A percentile compares a stretch with the other conserved stretches of the same genome.
Conservation (phyloP, 2,888 invertebrate species). For the Eupsilia transversa region DNA sequence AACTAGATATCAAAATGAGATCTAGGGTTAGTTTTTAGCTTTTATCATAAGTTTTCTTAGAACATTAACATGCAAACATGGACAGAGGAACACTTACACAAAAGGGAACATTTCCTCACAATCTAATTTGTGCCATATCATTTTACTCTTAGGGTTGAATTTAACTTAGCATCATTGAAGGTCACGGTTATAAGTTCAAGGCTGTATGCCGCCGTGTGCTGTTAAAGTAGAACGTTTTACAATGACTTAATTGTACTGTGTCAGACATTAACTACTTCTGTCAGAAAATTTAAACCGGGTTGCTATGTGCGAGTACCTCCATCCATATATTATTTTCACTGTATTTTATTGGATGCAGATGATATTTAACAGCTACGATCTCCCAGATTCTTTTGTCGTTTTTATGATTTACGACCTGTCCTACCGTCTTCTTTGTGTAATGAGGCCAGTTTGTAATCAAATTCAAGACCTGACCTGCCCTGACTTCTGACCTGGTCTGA, state of each 20-base stretch:
- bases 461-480: no score
- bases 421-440: background rate
- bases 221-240: conserved; percentile 34
- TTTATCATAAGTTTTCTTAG: conserved; percentile 34
- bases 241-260: conserved; percentile 41
- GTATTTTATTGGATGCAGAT: background rate
- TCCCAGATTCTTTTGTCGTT: background rate
- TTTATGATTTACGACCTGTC: no score
- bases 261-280: conserved; percentile 37
- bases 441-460: background rate
- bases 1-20: conserved; percentile 36
- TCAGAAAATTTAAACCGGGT: conserved; percentile 2
- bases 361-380: background rate
- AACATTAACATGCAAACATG: conserved; percentile 55
- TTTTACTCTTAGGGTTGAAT: background rate
- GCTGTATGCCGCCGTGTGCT: conserved; percentile 32
- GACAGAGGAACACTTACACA: conserved; percentile 25
- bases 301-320: conserved; percentile 17
- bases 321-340: background rate
- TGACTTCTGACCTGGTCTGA: no score
- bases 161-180: conserved; percentile 10
- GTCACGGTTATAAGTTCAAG: conserved; percentile 54
- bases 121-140: background rate
- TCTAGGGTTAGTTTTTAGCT: conserved; percentile 28
- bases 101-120: background rate